phyloP scores from a whole-genome alignment of 2,797 vertebrate genomes.

The Capromys pilorides region DNA sequence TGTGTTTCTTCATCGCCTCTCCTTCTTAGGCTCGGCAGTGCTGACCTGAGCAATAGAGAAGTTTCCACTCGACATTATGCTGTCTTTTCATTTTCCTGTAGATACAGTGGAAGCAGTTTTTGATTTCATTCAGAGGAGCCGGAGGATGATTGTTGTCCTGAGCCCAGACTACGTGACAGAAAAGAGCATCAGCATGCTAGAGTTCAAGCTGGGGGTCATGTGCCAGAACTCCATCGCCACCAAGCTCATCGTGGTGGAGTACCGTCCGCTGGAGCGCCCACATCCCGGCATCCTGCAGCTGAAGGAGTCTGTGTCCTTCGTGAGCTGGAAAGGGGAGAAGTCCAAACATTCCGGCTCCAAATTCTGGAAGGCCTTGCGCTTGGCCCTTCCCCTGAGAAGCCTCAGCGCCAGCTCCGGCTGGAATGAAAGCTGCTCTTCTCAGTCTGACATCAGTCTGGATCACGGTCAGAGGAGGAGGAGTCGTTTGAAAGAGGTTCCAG shows the following conservation, averaged over 20 bases:
- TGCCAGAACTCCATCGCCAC: constrained; percentile 89
- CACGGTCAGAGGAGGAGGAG: constrained; percentile 84
- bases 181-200: constrained; percentile 94
- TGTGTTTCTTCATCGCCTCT: not conserved
- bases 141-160: constrained; percentile 92
- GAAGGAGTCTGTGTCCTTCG: constrained; percentile 86
- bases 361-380: constrained; percentile 92
- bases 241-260: constrained; percentile 89
- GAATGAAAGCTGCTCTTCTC: constrained; percentile 95
- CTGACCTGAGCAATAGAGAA: not conserved
- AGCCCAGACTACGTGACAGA: constrained; percentile 91
- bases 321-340: constrained; percentile 90
- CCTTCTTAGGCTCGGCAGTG: not conserved
- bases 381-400: constrained; percentile 91
- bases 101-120: constrained; percentile 91
- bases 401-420: constrained; percentile 88
- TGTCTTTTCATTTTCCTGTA: constrained; percentile 80
- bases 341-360: constrained; percentile 88
- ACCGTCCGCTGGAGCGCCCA: constrained; percentile 85
- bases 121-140: constrained; percentile 92
- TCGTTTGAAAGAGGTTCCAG: constrained; percentile 83
- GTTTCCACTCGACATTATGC: constrained; percentile 20
- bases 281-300: constrained; percentile 89
- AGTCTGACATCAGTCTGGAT: constrained; percentile 91
- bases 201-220: constrained; percentile 92